Percentiles rank a stretch among this genome's conserved stretches.
Conservation (phyloP, 2,888 invertebrate genomes). For the Timema podura region DNA sequence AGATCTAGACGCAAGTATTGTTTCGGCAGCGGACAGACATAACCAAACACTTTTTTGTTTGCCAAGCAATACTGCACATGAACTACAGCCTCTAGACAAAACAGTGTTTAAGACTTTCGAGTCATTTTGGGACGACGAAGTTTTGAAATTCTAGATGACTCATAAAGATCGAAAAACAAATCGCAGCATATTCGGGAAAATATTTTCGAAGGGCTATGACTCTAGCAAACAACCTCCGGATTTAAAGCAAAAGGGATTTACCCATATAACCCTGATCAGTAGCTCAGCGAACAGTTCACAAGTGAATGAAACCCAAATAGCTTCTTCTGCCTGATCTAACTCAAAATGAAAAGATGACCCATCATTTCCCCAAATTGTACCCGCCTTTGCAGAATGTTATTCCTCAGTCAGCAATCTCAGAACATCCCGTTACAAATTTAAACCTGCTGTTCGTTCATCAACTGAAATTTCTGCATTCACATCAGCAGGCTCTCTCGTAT, state of each 20-base stretch:
- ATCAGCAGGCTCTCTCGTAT: background rate
- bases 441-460: background rate
- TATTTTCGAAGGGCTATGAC: conserved; percentile 13
- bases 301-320: background rate
- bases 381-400: background rate
- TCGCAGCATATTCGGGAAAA: conserved; percentile 4
- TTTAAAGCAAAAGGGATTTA: conserved; percentile 13
- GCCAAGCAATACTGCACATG: background rate
- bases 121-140: conserved; percentile 11
- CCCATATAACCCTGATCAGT: conserved; percentile 1
- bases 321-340: background rate
- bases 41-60: background rate
- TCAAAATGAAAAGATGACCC: conserved; percentile 10
- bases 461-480: background rate
- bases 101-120: background rate
- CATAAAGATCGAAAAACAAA: conserved; percentile 10
- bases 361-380: background rate
- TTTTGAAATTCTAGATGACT: conserved; percentile 11
- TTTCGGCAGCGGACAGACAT: conserved; percentile 1
- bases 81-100: conserved; percentile 9
- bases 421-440: background rate
- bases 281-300: background rate
- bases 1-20: conserved; percentile 7
- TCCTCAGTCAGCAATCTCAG: background rate
- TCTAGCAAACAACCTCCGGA: background rate